Conservation (phyloP, 1,140 invertebrate genomes). For the Bombus waltoni region DNA sequence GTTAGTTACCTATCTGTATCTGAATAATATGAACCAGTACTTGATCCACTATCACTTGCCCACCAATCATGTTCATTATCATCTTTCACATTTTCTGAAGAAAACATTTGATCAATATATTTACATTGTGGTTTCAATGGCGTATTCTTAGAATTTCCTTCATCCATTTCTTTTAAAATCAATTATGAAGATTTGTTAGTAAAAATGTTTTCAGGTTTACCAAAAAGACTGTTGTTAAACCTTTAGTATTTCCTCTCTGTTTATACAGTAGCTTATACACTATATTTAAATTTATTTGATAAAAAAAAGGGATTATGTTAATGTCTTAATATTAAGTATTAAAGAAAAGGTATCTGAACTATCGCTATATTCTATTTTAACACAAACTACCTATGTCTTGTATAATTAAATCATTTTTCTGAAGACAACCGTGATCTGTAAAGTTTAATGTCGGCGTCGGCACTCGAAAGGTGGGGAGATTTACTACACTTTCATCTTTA, state of each 20-base stretch:
- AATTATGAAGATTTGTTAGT: not conserved
- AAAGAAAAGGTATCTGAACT: not conserved
- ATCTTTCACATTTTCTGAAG: constrained; percentile 57
- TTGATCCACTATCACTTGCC: constrained; percentile 80
- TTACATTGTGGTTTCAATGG: constrained; percentile 60
- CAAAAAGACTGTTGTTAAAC: no score
- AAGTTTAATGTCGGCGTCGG: not conserved
- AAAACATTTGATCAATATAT: constrained; percentile 36
- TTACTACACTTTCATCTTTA: not conserved
- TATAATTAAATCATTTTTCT: not conserved
- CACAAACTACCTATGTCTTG: not conserved
- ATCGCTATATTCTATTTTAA: not conserved
- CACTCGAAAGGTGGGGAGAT: constrained; percentile 21
- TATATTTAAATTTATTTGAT: constrained; percentile 3
- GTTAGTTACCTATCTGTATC: constrained; percentile 74
- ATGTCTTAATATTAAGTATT: not conserved
- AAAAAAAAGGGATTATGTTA: not conserved
- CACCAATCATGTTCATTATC: constrained; percentile 80
- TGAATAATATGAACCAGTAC: constrained; percentile 80
- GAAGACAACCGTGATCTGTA: not conserved
- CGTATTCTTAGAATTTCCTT: constrained; percentile 55
- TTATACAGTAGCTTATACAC: not conserved
- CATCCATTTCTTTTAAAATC: constrained; percentile 60
- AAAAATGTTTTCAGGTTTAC: no score
- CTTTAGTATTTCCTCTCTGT: not conserved